Percentiles rank a stretch among this genome's conserved stretches.
Conservation (phyloP, 2,797 vertebrate genomes). For the Synanceia verrucosa region DNA sequence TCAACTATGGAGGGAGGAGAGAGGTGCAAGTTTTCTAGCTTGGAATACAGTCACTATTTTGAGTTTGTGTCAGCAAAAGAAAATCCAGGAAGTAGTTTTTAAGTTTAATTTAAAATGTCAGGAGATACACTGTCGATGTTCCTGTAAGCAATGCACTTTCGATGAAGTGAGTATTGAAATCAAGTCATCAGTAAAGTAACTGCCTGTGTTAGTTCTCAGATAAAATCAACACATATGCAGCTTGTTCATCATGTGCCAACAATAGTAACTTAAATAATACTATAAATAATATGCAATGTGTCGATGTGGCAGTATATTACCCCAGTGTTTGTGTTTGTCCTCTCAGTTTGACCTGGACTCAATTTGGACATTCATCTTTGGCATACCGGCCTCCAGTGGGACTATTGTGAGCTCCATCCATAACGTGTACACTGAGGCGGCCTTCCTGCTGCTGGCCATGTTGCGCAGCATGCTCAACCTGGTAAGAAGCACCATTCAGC, state of each 20-base stretch:
- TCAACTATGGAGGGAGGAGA: no score
- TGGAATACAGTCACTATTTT: no score
- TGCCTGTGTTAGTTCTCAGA: no score
- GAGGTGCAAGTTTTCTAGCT: no score
- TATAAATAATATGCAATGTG: not conserved
- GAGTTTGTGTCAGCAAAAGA: no score
- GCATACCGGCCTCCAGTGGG: slow-evolving; percentile 94
- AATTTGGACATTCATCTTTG: slow-evolving; percentile 98
- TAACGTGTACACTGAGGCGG: slow-evolving; percentile 93
- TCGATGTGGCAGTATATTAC: slow-evolving; percentile 27
- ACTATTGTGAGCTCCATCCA: slow-evolving; percentile 92
- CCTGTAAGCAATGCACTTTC: no score
- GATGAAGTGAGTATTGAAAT: no score
- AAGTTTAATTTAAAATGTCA: no score
- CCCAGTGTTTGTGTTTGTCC: slow-evolving; percentile 38
- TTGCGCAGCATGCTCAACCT: slow-evolving; percentile 98
- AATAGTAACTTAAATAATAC: no score
- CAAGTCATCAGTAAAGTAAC: no score
- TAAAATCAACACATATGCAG: not conserved
- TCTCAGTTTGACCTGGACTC: slow-evolving; percentile 97
- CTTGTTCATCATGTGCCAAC: not conserved
- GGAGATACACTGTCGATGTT: no score
- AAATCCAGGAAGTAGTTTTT: no score
- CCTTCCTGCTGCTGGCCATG: slow-evolving; percentile 95
- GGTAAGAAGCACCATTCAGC: slow-evolving; percentile 77